phyloP scores from a whole-genome alignment of 2,888 invertebrate genomes.

The Odontocolon sp. region DNA sequence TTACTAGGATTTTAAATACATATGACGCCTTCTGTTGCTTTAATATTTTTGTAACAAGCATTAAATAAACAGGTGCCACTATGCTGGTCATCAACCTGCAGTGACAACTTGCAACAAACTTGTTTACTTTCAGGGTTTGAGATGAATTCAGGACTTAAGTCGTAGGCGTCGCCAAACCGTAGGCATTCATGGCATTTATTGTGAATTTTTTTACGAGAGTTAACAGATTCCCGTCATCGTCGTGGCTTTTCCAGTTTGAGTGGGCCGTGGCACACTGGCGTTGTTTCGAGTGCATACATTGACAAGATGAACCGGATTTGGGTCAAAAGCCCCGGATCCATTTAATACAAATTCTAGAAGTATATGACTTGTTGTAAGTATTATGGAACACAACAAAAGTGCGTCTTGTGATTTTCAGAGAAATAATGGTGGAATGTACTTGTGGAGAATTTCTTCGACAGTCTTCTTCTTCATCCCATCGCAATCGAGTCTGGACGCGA shows the following conservation, averaged over 20 bases:
- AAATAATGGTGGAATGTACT: constrained; percentile 12
- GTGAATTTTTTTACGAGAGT: constrained; percentile 69
- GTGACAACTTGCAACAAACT: no score
- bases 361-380: no score
- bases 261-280: constrained; percentile 47
- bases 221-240: constrained; percentile 40
- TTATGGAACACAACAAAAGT: background rate
- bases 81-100: no score
- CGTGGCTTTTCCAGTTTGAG: constrained; percentile 40
- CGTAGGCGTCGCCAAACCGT: constrained; percentile 70
- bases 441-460: background rate
- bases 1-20: no score
- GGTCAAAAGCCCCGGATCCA: background rate
- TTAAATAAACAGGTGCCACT: no score
- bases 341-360: no score
- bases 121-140: no score
- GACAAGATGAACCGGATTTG: background rate
- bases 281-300: background rate
- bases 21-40: no score
- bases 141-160: constrained; percentile 41
- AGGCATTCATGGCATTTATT: constrained; percentile 68
- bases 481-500: background rate
- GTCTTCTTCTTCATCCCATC: background rate
- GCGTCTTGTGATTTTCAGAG: background rate
- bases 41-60: no score